Base-by-base conservation (phyloP, 1,140 invertebrate species). In the Drosophila bocqueti region DNA sequence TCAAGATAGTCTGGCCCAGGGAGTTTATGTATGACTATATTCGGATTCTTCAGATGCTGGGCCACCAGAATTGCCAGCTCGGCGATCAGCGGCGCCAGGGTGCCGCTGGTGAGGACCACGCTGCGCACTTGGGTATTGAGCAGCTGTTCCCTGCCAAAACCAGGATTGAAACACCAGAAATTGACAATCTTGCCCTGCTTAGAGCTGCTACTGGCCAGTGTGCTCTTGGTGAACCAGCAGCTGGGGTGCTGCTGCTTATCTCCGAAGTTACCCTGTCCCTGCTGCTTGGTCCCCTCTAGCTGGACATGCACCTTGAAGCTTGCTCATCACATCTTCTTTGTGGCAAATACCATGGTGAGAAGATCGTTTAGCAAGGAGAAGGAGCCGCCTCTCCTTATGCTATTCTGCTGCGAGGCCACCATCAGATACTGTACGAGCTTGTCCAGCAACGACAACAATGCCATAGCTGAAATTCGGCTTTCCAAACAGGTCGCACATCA, bases 81-180 rank as follows among this genome's bases (percentile, higher is more conserved):
- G 15, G 96, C 95, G 80, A 97, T 97, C 40, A 99, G 95, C 9
- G 99, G 99, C 11, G 98, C 97, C 50, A 99, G 94, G 9, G 99
- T 99, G 61, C 99, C 99, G 94, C 98, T 99, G 3, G 99, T 99
- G 54, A 99, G 94, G 68, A 99, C 97, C 16, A 99, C 95, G 86
- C 95, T 97, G 68, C 96, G 96, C 26, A 98, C 95, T 69, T 97
- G 96, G 84, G 96, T 95, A 46, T 96, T 94, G 36, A 96, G 91
- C 58, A 99, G 93, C 84, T 97, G 96, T 82, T 96, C 95, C 96
- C 99, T 98, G 29, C 97, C 96, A 94, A 98, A 97, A 26, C 97
- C 97, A 11, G 99, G 97, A 94, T 97, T 98, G 74, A 99, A 99
- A 94, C 99, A 99, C 98, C 98, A 99, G 93, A 98, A 99, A 93